Percentiles rank a stretch among this genome's conserved stretches.
Evolutionary conservation across 1,140 invertebrate species (phyloP).

Genomic region (Tenebrio molitor): DNA sequence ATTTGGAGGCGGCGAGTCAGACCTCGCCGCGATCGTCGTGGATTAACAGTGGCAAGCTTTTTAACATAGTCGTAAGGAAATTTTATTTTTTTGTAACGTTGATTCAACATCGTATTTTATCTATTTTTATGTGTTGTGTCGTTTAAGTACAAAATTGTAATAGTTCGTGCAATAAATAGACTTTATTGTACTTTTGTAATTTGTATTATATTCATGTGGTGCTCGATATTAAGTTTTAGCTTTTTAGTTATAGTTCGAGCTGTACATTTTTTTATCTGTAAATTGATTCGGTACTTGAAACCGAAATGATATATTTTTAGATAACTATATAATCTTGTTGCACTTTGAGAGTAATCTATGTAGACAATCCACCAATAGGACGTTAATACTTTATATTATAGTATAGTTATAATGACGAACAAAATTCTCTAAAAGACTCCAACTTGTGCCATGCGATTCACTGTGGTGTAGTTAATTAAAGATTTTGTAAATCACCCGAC

Average conservation of each 20-base stretch:
- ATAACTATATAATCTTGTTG: slow-evolving; percentile 43
- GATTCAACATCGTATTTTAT: neutral
- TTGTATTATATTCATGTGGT: slow-evolving; percentile 27
- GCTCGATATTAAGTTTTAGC: slow-evolving; percentile 28
- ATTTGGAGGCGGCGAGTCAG: neutral
- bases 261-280: slow-evolving; percentile 28
- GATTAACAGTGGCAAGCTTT: slow-evolving; percentile 30
- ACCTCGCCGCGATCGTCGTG: too few species aligned
- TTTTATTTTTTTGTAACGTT: neutral
- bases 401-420: slow-evolving; percentile 17
- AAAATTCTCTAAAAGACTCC: slow-evolving; percentile 39
- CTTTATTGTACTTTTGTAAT: slow-evolving; percentile 36
- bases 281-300: slow-evolving; percentile 18
- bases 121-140: slow-evolving; percentile 20
- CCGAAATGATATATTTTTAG: slow-evolving; percentile 41
- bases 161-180: slow-evolving; percentile 36
- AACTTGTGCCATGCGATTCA: slow-evolving; percentile 41
- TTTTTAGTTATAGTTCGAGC: slow-evolving; percentile 12
- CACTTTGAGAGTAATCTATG: slow-evolving; percentile 43
- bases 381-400: slow-evolving; percentile 35
- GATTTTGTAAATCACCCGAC: slow-evolving; percentile 10
- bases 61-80: slow-evolving; percentile 28
- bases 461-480: slow-evolving; percentile 44
- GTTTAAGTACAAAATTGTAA: slow-evolving; percentile 44
- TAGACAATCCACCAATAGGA: slow-evolving; percentile 44